A percentile compares a stretch with the other conserved stretches of the same genome.
These are phyloP conservation scores for Psephotus haematonotus DNA, from an alignment of 2,113 vertebrate genomes.

Conservation along the genomic window DNA sequence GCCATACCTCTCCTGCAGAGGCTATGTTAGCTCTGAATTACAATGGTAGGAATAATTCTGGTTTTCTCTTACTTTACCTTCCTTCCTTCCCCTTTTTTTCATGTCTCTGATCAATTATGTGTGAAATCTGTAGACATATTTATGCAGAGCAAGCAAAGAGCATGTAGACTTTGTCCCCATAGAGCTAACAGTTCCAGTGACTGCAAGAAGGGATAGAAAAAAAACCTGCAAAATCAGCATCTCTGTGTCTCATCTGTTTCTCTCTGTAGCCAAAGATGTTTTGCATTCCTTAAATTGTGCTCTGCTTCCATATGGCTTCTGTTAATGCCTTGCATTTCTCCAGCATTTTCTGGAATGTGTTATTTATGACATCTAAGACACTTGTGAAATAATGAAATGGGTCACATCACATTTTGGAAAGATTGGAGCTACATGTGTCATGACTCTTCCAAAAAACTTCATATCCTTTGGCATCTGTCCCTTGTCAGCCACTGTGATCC, in stretches of 20 bases:
- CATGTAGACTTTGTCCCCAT: background rate
- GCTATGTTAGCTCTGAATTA: background rate
- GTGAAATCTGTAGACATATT: background rate
- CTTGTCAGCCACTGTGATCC: background rate
- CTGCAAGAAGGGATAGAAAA: background rate
- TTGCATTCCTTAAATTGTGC: background rate
- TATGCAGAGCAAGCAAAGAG: background rate
- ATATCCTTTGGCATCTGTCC: background rate
- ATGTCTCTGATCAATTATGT: background rate
- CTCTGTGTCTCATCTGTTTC: background rate
- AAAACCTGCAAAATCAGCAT: background rate
- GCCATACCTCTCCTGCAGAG: background rate
- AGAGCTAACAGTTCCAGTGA: background rate
- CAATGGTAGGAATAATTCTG: background rate
- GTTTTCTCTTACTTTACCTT: background rate
- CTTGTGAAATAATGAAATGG: background rate
- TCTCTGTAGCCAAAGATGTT: background rate
- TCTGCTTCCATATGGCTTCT: background rate
- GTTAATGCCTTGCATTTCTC: background rate
- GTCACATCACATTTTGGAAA: background rate
- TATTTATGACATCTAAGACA: background rate
- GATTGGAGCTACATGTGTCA: background rate
- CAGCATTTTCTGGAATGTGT: background rate
- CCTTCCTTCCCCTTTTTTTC: background rate
- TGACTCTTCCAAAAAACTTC: background rate